Conservation (phyloP, 2,888 invertebrate genomes). For the Spodoptera picta region DNA sequence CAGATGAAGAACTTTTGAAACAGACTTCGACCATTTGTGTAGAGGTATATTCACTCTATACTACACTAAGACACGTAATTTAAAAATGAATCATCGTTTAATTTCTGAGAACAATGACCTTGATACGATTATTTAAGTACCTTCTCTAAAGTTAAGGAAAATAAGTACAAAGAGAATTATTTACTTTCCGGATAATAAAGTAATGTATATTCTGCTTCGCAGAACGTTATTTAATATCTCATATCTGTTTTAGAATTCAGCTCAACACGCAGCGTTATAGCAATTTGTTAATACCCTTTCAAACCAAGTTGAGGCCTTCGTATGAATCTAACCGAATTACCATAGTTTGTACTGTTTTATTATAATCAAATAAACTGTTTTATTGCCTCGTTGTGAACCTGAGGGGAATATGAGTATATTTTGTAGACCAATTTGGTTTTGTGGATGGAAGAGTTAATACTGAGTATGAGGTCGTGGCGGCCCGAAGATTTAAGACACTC, state of each 20-base stretch:
- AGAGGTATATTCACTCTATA: too few species aligned
- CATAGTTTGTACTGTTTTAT: conserved; percentile 61
- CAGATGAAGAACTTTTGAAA: too few species aligned
- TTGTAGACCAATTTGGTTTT: not conserved
- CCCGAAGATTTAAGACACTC: too few species aligned
- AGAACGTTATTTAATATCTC: conserved; percentile 2
- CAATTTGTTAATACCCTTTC: conserved; percentile 39
- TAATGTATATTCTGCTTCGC: too few species aligned
- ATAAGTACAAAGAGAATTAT: too few species aligned
- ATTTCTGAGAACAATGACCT: too few species aligned
- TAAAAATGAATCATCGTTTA: not conserved
- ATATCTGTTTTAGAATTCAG: conserved; percentile 2
- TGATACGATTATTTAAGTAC: too few species aligned
- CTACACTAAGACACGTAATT: not conserved
- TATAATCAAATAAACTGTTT: conserved; percentile 56
- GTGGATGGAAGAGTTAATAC: not conserved
- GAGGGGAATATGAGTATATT: conserved; percentile 38
- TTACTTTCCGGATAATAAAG: too few species aligned
- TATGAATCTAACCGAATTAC: conserved; percentile 55
- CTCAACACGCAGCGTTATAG: conserved; percentile 15
- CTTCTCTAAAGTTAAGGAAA: too few species aligned
- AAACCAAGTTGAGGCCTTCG: conserved; percentile 25
- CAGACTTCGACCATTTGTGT: too few species aligned
- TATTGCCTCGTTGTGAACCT: conserved; percentile 21
- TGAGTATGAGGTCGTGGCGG: too few species aligned